Conservation (phyloP, 2,113 vertebrate genomes). For the Pleuronectes platessa region DNA sequence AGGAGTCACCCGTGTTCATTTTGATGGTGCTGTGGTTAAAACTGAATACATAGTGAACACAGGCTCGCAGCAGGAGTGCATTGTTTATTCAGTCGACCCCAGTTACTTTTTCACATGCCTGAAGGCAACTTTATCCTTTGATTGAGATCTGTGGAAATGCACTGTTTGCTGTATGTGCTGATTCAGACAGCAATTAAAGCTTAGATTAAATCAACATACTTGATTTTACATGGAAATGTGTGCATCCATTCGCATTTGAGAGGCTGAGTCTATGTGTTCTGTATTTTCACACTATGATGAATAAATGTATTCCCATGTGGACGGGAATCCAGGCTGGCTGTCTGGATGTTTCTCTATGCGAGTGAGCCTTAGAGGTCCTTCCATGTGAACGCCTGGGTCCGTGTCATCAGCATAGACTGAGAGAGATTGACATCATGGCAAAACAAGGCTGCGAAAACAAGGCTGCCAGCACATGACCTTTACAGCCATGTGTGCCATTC, state of each 20-base stretch:
- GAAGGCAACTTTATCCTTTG: slow-evolving; percentile 10
- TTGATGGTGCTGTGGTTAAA: neutral
- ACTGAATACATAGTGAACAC: slow-evolving; percentile 11
- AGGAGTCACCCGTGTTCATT: slow-evolving; percentile 11
- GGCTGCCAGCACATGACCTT: slow-evolving; percentile 1
- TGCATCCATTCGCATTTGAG: slow-evolving; percentile 9
- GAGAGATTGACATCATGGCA: neutral
- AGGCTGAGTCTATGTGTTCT: slow-evolving; percentile 18
- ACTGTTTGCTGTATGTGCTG: neutral
- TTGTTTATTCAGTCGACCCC: slow-evolving; percentile 2
- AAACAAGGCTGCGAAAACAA: neutral
- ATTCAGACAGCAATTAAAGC: slow-evolving; percentile 9
- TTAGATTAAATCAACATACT: slow-evolving; percentile 1
- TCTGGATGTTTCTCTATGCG: neutral
- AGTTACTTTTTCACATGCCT: slow-evolving; percentile 1
- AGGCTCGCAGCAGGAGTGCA: neutral
- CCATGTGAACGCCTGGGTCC: slow-evolving; percentile 27
- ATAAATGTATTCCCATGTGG: slow-evolving; percentile 37
- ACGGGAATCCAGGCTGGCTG: slow-evolving; percentile 15
- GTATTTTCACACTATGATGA: slow-evolving; percentile 26
- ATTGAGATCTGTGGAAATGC: slow-evolving; percentile 11
- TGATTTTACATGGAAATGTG: slow-evolving; percentile 20
- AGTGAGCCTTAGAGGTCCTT: slow-evolving; percentile 8
- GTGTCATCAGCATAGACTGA: neutral
- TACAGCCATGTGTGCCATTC: neutral